Evolutionary conservation across 1,140 invertebrate genomes (phyloP).

Genomic region (Drosophila pectinifera): DNA sequence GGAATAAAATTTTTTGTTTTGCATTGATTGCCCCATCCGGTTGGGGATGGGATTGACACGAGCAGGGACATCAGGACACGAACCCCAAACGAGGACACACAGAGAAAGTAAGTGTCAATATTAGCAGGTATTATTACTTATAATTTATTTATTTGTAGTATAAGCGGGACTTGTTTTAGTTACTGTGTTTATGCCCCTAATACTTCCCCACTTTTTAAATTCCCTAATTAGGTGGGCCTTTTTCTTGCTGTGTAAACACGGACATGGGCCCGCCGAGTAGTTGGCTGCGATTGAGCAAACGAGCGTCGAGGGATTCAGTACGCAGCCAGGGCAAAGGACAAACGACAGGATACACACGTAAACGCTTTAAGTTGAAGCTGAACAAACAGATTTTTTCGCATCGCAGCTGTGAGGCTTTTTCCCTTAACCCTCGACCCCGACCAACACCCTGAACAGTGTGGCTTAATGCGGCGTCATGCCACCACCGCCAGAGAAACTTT

Average conservation of each 20-base stretch:
- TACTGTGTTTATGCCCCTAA: too few relatives aligned
- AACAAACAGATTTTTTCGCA: constrained; percentile 76
- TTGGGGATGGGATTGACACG: constrained; percentile 15
- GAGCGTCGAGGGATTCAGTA: constrained; percentile 75
- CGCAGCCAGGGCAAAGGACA: constrained; percentile 49
- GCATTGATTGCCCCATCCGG: constrained; percentile 78
- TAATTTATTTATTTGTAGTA: too few relatives aligned
- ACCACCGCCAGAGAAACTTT: constrained; percentile 75
- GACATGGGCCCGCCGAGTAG: constrained; percentile 45
- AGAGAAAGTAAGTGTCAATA: background rate
- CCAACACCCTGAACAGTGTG: constrained; percentile 27
- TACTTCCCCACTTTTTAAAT: too few relatives aligned
- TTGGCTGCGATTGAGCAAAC: constrained; percentile 79
- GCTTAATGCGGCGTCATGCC: constrained; percentile 79
- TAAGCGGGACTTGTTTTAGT: too few relatives aligned
- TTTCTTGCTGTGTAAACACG: constrained; percentile 11
- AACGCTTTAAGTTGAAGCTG: constrained; percentile 75
- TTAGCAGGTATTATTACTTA: background rate
- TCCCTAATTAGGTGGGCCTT: too few relatives aligned
- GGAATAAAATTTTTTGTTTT: constrained; percentile 75
- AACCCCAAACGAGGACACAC: background rate
- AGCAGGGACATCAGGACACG: constrained; percentile 12
- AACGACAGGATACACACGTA: constrained; percentile 61
- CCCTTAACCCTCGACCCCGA: constrained; percentile 4
- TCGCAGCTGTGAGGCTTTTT: constrained; percentile 34